Conservation (phyloP, 2,113 vertebrate species). For the Tichodroma muraria region DNA sequence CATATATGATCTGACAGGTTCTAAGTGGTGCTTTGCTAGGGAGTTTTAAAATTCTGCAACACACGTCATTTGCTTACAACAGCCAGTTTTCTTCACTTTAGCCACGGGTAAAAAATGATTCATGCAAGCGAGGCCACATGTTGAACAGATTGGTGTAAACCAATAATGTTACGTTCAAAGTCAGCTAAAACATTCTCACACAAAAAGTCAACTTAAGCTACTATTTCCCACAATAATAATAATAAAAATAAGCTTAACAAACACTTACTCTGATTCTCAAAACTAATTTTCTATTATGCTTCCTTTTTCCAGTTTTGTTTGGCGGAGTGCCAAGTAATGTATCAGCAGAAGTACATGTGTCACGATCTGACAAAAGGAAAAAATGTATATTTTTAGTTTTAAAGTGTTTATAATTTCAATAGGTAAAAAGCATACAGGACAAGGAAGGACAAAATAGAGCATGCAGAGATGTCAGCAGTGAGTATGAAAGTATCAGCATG, state of each 20-base stretch:
- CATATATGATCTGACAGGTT: constrained; percentile 60
- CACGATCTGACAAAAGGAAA: constrained; percentile 22
- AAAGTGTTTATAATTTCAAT: constrained; percentile 27
- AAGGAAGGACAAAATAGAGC: not conserved
- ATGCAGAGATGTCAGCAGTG: constrained; percentile 10
- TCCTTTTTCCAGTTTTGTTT: constrained; percentile 23
- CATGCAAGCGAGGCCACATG: constrained; percentile 51
- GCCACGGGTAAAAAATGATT: constrained; percentile 51
- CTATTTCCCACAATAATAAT: constrained; percentile 45
- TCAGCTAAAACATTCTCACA: constrained; percentile 57
- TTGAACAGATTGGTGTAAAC: constrained; percentile 23
- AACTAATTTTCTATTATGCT: constrained; percentile 4
- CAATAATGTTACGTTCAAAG: not conserved
- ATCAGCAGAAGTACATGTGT: constrained; percentile 28
- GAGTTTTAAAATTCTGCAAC: constrained; percentile 45
- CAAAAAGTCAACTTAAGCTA: constrained; percentile 47
- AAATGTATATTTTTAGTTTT: constrained; percentile 35
- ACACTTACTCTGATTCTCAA: constrained; percentile 32
- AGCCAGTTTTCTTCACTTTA: constrained; percentile 38
- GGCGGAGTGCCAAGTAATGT: not conserved
- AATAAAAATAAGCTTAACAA: constrained; percentile 51
- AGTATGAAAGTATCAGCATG: not conserved
- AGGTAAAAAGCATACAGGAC: not conserved
- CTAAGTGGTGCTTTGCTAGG: constrained; percentile 5
- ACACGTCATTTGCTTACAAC: constrained; percentile 59